These are phyloP conservation scores for Tortricodes alternella DNA, from an alignment of 2,888 invertebrate species.

Conservation along the genomic window DNA sequence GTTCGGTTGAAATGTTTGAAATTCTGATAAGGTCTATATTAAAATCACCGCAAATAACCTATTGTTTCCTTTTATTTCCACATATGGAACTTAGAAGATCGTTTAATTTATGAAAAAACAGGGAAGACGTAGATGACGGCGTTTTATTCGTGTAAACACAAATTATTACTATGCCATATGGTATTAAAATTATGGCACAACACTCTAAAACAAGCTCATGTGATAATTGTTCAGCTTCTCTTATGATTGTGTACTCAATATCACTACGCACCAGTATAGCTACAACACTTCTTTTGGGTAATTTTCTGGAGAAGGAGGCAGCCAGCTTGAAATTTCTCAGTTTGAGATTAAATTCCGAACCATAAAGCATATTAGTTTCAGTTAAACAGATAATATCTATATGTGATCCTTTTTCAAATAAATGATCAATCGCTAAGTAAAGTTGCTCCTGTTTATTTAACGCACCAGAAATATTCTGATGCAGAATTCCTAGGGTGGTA, in stretches of 20 bases:
- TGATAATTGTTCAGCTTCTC: not conserved
- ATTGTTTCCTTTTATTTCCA: not conserved
- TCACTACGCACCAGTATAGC: not conserved
- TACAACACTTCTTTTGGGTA: not conserved
- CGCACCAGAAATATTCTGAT: not conserved
- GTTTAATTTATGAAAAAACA: not conserved
- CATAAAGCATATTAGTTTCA: not conserved
- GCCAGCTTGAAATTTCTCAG: not conserved
- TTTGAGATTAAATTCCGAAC: not conserved
- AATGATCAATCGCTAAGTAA: not conserved
- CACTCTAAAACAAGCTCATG: not conserved
- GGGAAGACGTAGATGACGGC: not conserved
- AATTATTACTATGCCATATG: not conserved
- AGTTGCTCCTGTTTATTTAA: not conserved
- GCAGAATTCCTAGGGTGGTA: not conserved
- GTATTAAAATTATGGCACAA: not conserved
- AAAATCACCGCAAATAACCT: not conserved
- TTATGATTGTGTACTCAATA: not conserved
- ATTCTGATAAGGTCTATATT: not conserved
- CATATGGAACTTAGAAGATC: not conserved
- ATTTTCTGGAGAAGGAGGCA: not conserved
- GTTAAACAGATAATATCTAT: not conserved
- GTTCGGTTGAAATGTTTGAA: not conserved
- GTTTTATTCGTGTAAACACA: not conserved
- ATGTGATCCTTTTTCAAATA: not conserved